Conservation (phyloP, 2,888 invertebrate genomes). For the Mystacides longicornis region DNA sequence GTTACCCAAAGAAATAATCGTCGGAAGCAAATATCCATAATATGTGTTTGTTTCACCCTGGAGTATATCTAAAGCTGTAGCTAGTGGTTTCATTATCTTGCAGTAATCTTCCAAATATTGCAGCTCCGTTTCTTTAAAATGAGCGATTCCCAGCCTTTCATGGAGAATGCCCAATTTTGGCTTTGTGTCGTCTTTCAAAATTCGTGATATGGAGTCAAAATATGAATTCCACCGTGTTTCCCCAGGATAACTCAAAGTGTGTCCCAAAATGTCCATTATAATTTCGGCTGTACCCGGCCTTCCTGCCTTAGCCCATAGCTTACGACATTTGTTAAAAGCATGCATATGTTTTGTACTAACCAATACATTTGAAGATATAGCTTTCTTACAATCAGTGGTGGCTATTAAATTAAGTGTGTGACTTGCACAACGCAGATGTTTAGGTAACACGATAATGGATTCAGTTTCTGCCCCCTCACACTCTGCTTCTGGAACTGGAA, state of each 20-base stretch:
- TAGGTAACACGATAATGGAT: too few relatives aligned
- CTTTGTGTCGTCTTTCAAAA: background rate
- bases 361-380: background rate
- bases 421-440: too few relatives aligned
- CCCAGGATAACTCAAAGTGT: background rate
- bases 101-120: background rate
- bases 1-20: background rate
- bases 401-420: too few relatives aligned
- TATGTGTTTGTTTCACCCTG: background rate
- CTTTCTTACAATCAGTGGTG: background rate
- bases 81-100: background rate
- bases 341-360: background rate
- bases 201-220: background rate
- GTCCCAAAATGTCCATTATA: background rate
- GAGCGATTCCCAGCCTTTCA: background rate
- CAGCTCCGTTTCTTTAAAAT: background rate
- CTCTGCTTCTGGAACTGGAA: too few relatives aligned
- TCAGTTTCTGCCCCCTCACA: too few relatives aligned
- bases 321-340: background rate
- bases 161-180: background rate
- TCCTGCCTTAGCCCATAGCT: background rate
- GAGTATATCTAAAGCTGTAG: background rate
- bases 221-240: background rate
- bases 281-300: background rate
- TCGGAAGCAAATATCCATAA: background rate